phyloP scores from a whole-genome alignment of 2,888 invertebrate species.

The Sphinx pinastri region DNA sequence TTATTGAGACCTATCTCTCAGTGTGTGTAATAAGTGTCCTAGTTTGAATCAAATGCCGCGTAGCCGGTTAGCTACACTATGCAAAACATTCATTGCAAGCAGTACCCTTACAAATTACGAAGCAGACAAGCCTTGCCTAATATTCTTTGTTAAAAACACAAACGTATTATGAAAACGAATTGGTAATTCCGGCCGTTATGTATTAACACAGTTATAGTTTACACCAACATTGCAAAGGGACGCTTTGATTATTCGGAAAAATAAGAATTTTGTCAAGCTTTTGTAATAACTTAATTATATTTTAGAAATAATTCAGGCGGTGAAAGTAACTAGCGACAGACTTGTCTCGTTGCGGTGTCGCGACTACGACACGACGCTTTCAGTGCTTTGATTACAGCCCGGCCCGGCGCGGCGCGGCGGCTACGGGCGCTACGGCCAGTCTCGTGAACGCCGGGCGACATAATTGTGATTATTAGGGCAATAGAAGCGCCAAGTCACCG shows the following conservation, averaged over 20 bases:
- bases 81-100: no score
- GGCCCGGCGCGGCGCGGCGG: neutral
- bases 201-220: slow-evolving; percentile 68
- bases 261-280: slow-evolving; percentile 72
- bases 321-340: slow-evolving; percentile 39
- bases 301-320: slow-evolving; percentile 51
- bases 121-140: neutral
- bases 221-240: slow-evolving; percentile 65
- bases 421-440: slow-evolving; percentile 30
- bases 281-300: slow-evolving; percentile 74
- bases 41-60: no score
- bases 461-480: slow-evolving; percentile 78
- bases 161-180: slow-evolving; percentile 58
- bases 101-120: no score
- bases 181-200: slow-evolving; percentile 65
- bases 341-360: slow-evolving; percentile 35
- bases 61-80: no score
- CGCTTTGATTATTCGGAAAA: slow-evolving; percentile 74
- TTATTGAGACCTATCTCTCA: no score
- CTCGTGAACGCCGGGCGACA: slow-evolving; percentile 46
- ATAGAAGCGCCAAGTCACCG: slow-evolving; percentile 59
- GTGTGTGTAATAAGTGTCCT: no score
- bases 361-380: slow-evolving; percentile 22
- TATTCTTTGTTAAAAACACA: slow-evolving; percentile 40
- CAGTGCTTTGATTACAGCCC: neutral